phyloP scores from a whole-genome alignment of 2,888 invertebrate genomes.

The Himalopsyche tibetana region DNA sequence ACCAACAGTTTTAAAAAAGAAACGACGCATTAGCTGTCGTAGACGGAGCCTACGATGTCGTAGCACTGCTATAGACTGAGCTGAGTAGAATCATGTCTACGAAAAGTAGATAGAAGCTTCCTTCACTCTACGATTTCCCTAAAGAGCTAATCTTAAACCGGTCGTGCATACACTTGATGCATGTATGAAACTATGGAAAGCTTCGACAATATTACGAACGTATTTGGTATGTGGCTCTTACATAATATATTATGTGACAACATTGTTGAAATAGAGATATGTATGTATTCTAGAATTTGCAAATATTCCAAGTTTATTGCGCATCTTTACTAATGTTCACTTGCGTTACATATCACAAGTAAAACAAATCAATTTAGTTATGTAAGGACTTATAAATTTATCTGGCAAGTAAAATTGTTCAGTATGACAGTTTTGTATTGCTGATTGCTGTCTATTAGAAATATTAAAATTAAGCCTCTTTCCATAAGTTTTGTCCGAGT shows the following conservation, averaged over 20 bases:
- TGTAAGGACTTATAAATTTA: too few relatives aligned
- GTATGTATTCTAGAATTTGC: background rate
- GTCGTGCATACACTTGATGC: background rate
- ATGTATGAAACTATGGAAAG: slow-evolving; percentile 9
- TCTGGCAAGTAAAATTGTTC: too few relatives aligned
- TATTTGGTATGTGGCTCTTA: background rate
- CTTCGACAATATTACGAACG: background rate
- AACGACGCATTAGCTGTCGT: background rate
- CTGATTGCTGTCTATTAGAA: too few relatives aligned
- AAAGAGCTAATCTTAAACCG: slow-evolving; percentile 50
- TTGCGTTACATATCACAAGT: too few relatives aligned
- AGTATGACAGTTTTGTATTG: too few relatives aligned
- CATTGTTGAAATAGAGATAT: background rate
- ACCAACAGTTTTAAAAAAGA: slow-evolving; percentile 50
- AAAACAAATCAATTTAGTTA: too few relatives aligned
- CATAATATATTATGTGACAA: background rate
- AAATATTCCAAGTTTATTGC: too few relatives aligned
- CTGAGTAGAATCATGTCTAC: slow-evolving; percentile 20
- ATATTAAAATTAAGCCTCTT: too few relatives aligned
- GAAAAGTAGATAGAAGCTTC: slow-evolving; percentile 39
- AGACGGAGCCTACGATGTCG: background rate
- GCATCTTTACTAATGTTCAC: too few relatives aligned
- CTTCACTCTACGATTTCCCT: slow-evolving; percentile 50
- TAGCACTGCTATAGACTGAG: background rate
- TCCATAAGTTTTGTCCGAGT: too few relatives aligned